A percentile compares a stretch with the other conserved stretches of the same genome.
Evolutionary conservation across 2,888 invertebrate genomes (phyloP).

Genomic region (Tetranychus piercei): DNA sequence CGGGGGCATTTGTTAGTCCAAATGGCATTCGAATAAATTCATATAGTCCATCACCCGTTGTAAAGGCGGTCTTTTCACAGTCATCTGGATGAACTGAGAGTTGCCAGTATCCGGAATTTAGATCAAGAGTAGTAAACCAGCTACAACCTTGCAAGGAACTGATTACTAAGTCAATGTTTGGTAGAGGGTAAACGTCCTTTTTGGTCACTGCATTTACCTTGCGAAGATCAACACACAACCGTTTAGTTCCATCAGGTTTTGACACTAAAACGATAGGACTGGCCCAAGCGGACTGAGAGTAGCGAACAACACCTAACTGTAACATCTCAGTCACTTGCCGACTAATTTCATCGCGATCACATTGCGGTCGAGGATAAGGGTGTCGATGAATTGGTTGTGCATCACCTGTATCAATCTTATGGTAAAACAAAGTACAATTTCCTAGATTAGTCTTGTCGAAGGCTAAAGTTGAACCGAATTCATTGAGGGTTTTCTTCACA

Average conservation of each 20-base stretch:
- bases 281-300: conserved; percentile 3
- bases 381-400: neutral
- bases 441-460: too few species aligned
- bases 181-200: conserved; percentile 13
- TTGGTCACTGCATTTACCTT: conserved; percentile 9
- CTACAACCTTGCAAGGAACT: neutral
- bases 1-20: conserved; percentile 16
- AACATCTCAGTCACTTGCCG: neutral
- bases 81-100: neutral
- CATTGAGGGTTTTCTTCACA: too few species aligned
- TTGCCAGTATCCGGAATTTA: conserved; percentile 15
- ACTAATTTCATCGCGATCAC: neutral
- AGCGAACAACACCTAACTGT: neutral
- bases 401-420: too few species aligned
- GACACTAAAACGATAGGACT: conserved; percentile 13
- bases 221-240: conserved; percentile 14
- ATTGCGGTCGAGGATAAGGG: neutral
- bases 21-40: conserved; percentile 11
- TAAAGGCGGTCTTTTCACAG: conserved; percentile 12
- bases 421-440: too few species aligned
- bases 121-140: conserved; percentile 12
- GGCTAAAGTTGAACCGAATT: too few species aligned
- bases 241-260: conserved; percentile 8
- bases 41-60: conserved; percentile 10
- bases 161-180: neutral